A percentile compares a stretch with the other conserved stretches of the same genome.
Evolutionary conservation across 2,113 vertebrate species (phyloP).

Genomic region (cat (Felis catus)): F.catus_Fca126_mat1.0 CM031412.1:187005501-187006000

Average conservation of each 20-base stretch:
- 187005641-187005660: background rate
- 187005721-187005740: fast-evolving
- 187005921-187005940: background rate
- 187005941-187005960: no score
- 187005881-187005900: background rate
- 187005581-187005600: background rate
- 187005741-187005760: background rate
- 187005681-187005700: background rate
- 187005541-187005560: background rate
- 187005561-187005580: background rate
- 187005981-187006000: background rate
- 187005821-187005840: background rate
- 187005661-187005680: background rate
- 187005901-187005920: background rate
- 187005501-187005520: background rate
- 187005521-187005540: background rate
- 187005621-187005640: background rate
- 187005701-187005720: background rate
- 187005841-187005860: background rate
- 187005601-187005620: background rate
- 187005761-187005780: background rate
- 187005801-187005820: background rate
- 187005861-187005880: background rate
- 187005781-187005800: background rate
- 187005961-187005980: background rate